Percentiles rank a stretch among this genome's conserved stretches.
These are phyloP conservation scores for Gyps fulvus DNA, from an alignment of 2,113 vertebrate genomes.

Conservation along the genomic window DNA sequence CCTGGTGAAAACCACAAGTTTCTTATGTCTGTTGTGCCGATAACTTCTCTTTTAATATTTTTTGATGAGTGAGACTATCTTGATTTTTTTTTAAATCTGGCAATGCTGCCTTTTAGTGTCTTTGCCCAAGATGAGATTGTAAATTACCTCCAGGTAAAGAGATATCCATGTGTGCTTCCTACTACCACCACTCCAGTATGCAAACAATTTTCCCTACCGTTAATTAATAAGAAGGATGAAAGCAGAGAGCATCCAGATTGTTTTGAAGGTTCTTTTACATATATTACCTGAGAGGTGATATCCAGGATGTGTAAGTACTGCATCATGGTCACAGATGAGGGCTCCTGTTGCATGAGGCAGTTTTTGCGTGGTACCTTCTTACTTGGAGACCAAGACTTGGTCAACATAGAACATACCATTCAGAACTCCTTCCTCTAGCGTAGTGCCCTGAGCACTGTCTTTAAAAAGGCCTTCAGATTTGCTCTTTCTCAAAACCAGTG, in stretches of 20 bases:
- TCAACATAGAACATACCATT: accelerated
- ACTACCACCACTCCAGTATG: background rate
- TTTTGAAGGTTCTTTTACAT: background rate
- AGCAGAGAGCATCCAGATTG: background rate
- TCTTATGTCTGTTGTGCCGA: background rate
- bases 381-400: background rate
- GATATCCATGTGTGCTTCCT: background rate
- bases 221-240: background rate
- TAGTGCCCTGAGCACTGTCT: background rate
- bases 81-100: background rate
- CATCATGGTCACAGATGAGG: background rate
- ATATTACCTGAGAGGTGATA: background rate
- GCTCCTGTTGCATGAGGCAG: background rate
- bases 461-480: background rate
- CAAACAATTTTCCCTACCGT: background rate
- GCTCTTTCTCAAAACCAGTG: background rate
- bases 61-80: background rate
- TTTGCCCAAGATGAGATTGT: background rate
- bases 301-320: background rate
- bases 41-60: background rate
- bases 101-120: background rate
- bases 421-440: background rate
- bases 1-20: background rate
- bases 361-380: background rate
- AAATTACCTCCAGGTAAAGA: background rate